Evolutionary conservation across 2,113 vertebrate genomes (phyloP).

Genomic region (Nothocercus julius): DNA sequence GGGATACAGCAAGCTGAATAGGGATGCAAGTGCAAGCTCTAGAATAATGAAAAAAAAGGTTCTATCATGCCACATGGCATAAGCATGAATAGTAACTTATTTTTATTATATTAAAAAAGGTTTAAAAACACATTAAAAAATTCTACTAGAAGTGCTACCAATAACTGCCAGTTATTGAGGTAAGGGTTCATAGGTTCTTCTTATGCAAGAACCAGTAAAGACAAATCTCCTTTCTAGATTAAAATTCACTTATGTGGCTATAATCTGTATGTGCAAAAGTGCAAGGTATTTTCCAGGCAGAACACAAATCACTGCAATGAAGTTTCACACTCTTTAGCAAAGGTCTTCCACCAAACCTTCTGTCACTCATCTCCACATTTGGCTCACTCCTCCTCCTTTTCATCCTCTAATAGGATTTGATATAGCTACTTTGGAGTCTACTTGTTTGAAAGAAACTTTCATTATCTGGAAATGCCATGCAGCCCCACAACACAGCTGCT

Average conservation of each 20-base stretch:
- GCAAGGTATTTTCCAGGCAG: too few relatives aligned
- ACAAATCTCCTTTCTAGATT: rapidly evolving
- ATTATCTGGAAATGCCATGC: too few relatives aligned
- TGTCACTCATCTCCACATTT: too few relatives aligned
- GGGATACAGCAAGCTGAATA: conserved; percentile 90
- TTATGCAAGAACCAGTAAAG: not conserved
- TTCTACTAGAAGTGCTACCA: not conserved
- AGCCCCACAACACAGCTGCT: too few relatives aligned
- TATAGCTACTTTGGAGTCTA: too few relatives aligned
- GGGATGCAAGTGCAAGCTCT: conserved; percentile 86
- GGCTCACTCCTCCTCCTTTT: too few relatives aligned
- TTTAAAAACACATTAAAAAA: rapidly evolving
- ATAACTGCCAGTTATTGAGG: rapidly evolving
- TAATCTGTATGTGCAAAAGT: too few relatives aligned
- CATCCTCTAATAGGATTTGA: too few relatives aligned
- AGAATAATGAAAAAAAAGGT: not conserved
- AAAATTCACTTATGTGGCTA: not conserved
- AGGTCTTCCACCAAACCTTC: too few relatives aligned
- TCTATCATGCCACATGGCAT: rapidly evolving
- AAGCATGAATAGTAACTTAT: rapidly evolving
- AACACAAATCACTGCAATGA: too few relatives aligned
- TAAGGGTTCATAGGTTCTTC: not conserved
- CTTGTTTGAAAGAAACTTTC: too few relatives aligned
- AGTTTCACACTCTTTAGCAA: too few relatives aligned
- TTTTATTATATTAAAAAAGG: not conserved